Base-by-base conservation (phyloP, 2,797 vertebrate genomes). In the Megaceryle alcyon region DNA sequence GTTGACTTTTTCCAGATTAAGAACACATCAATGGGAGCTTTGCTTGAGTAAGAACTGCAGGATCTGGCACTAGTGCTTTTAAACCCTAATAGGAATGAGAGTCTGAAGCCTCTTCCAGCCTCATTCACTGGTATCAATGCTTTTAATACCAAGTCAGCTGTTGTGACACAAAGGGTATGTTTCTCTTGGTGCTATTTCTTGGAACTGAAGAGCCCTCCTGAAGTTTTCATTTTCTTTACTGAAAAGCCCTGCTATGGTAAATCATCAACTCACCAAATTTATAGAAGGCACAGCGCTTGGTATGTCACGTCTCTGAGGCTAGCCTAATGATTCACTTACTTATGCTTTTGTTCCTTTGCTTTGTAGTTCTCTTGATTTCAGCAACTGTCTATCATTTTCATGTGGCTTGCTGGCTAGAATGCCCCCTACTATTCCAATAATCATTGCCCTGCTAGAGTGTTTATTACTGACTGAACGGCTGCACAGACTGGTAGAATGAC, bases 161-260 rank as follows among this genome's bases (percentile, higher is more conserved):
- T 84, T 92, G 90, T 90, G 96, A 96, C 85, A 95, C 87, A 95
- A 97, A 92, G 85, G 73, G 41, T 86, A 91, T 86, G 89, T 96
- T 96, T 96, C 94, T 96, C 73, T 92, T 94, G 96, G 87, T 93
- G 89, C 80, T 88, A 75, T 90, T 96, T 92, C 94, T 95, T 95
- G 94, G 95, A 96, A 95, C 70, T 84, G 85, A 94, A 95, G 48
- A 94, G 94, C 85, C 95, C 92, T 95, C 95, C 95, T 94, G 91
- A 96, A 95, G 96, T 96, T 96, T 96, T 97, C 91, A 96, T 97
- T 96, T 97, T 96, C 92, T 94, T 92, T 95, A 88, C 90, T 97
- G 94, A 97, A 96, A 95, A 95, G 91, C 83, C 77, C 56, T 66
- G 90, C 94, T 90, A 95, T 95, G 95, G 89, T 94, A 97, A 96